Evolutionary conservation across 92 coral and sea anemone genomes (phyloP), one percentile per base, ranked within the genome.

Genomic region (Parazoanthus swiftii): DNA sequence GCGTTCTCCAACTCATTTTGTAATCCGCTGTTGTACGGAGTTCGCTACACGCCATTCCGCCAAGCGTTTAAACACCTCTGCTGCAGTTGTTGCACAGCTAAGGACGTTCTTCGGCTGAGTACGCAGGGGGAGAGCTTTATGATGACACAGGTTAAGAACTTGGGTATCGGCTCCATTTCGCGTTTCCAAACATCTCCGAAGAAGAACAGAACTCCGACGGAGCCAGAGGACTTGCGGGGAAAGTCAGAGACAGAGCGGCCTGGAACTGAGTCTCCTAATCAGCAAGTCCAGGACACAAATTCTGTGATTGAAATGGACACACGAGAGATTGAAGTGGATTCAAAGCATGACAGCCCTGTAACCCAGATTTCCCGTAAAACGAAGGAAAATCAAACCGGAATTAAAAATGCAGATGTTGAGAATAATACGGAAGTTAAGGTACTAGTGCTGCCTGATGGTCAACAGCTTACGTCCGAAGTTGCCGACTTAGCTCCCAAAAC

Each of bases 1-100:
- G 98, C 92, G 5, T 96, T 95, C 85, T 91, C 96, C 7, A 96
- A 96, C 74, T 95, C 96, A 11, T 96, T 92, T 76, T 86, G 96
- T 67, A 96, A 96, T 86, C 99, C 99, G 23, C 72, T 96, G 21
- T 88, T 96, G 39, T 96, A 96, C 71, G 94, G 95, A 5, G 72
- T 95, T 51, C 88, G 99, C 75, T 92, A 95, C 85, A 74, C 92
- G 43, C 93, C 95, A 35, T 95, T 96, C 81, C 95, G 92, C 58
- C 92, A 84, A 63, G 99, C 99, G 20, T 96, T 95, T 85, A 92
- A 89, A 67, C 77, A 74, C 48, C 90, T 96, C 8, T 92, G 92
- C 29, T 87, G 91, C 70, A 84, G 65, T 23, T 46, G 18, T 18
- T 84, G 78, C 37, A 71, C 21, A 44, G 16, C n/a, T n/a, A 16